A percentile compares a stretch with the other conserved stretches of the same genome.
These are phyloP conservation scores for Otolemur garnettii DNA, from an alignment of 2,113 vertebrate genomes.

Conservation along the genomic window DNA sequence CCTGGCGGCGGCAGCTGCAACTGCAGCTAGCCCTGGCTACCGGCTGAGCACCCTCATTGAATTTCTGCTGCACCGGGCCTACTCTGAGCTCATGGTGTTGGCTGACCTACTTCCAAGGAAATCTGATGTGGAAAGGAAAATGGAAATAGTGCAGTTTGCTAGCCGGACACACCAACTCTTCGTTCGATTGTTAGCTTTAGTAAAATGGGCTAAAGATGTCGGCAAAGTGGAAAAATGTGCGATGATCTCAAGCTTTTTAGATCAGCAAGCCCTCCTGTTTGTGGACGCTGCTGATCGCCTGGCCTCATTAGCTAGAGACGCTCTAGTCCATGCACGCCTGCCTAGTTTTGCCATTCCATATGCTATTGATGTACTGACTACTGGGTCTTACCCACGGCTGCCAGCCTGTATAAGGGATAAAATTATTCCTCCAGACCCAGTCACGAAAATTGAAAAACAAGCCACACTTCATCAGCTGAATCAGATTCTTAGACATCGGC, in stretches of 20 bases:
- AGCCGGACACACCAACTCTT: slow-evolving; percentile 98
- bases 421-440: slow-evolving; percentile 99
- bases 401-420: slow-evolving; percentile 99
- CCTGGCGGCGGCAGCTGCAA: slow-evolving; percentile 86
- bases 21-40: slow-evolving; percentile 94
- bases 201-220: slow-evolving; percentile 99
- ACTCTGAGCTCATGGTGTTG: slow-evolving; percentile 97
- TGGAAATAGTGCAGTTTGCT: slow-evolving; percentile 99
- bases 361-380: slow-evolving; percentile 98
- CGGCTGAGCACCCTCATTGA: slow-evolving; percentile 97
- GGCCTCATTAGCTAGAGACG: slow-evolving; percentile 96
- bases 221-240: slow-evolving; percentile 99
- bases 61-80: slow-evolving; percentile 97
- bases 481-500: slow-evolving; percentile 98
- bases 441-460: slow-evolving; percentile 97
- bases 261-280: slow-evolving; percentile 98
- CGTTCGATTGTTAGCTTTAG: slow-evolving; percentile 96
- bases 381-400: slow-evolving; percentile 97
- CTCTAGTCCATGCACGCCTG: slow-evolving; percentile 96
- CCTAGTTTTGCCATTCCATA: slow-evolving; percentile 99
- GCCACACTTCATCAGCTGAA: slow-evolving; percentile 97
- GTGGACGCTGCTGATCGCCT: slow-evolving; percentile 98
- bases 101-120: slow-evolving; percentile 98
- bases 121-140: slow-evolving; percentile 99
- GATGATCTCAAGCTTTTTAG: slow-evolving; percentile 99